Evolutionary conservation across 64 coral and sea anemone species (phyloP).

Genomic region (Montipora efflorescens): DNA sequence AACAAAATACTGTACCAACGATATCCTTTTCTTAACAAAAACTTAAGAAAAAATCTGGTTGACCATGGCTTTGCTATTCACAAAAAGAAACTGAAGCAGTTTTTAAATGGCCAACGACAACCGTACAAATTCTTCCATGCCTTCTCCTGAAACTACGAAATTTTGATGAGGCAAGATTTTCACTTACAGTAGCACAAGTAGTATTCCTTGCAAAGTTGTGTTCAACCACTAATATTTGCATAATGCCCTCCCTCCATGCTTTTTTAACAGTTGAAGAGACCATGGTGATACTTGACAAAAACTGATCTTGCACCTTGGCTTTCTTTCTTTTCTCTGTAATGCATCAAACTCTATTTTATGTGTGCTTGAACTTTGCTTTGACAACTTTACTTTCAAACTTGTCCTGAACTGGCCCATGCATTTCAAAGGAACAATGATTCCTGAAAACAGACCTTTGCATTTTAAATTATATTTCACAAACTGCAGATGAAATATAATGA

Average conservation of each 20-base stretch:
- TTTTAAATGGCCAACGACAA: too few relatives aligned
- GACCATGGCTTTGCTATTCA: neutral
- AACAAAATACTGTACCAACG: too few relatives aligned
- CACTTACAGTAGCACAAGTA: too few relatives aligned
- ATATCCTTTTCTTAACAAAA: too few relatives aligned
- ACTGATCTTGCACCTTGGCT: neutral
- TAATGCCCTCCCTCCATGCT: neutral
- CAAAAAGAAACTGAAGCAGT: neutral
- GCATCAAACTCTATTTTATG: neutral
- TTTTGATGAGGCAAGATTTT: too few relatives aligned
- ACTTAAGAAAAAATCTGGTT: too few relatives aligned
- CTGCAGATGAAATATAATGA: too few relatives aligned
- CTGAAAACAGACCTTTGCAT: slow-evolving; percentile 11
- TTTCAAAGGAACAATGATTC: neutral
- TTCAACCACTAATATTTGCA: neutral
- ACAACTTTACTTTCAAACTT: slow-evolving; percentile 46
- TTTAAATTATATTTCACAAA: neutral
- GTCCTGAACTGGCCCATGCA: neutral
- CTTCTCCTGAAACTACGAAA: too few relatives aligned
- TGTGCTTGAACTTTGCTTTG: neutral
- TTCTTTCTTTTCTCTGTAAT: neutral
- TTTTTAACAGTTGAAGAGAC: neutral
- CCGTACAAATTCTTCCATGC: neutral
- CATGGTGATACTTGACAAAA: neutral
- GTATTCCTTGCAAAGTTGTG: neutral